Evolutionary conservation across 2,888 invertebrate species (phyloP), one percentile per base, ranked within the genome.

Genomic region (Stenchaetothrips biformis): DNA sequence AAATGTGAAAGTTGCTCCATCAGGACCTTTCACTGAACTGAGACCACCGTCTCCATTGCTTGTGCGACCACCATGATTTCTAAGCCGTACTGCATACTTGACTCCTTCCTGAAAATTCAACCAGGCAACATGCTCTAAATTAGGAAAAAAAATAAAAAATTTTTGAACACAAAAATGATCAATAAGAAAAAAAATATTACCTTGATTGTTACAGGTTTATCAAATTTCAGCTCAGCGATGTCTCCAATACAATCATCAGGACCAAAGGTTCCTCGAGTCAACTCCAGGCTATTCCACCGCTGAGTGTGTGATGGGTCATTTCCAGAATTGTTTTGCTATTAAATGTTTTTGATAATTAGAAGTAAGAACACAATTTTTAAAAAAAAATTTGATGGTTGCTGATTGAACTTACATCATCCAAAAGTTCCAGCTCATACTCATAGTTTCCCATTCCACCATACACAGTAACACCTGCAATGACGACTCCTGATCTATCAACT

Each of bases 31-130:
- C 13, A 98, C 94, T 6, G 94, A 92, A 49, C 92, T 92, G 82
- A 96, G 87, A 0, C 98, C 98, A 48, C 95, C 94, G 87, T 99
- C 98, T 0, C 99, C 99, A 85, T 97, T 98, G 82, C 94, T 94
- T 0, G 98, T 98, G 82, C 96, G 91, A 6, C 95, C 95, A 9
- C 98, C 98, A 85, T 95, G 94, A 85, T 96, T 96, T 84, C 95
- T 91, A 77, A 98, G 87, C 16, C 97, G 90, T 48, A 98, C 88
- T 0, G 97, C 97, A 87, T 98, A 98, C 83, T 96, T 94, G 0
- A 92, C 89, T 83, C 95, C 93, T 86, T 96, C 96, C 92, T 94
- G 85, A 48, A 84, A 84, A 81, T 80, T n/a, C 67, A 81, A 48
- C n/a, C 7, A 74, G 21, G 7, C 67, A 74, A 21, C 59, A 59